Base-by-base conservation (phyloP, 92 coral and sea anemone species). In the Plumapathes pennacea region DNA sequence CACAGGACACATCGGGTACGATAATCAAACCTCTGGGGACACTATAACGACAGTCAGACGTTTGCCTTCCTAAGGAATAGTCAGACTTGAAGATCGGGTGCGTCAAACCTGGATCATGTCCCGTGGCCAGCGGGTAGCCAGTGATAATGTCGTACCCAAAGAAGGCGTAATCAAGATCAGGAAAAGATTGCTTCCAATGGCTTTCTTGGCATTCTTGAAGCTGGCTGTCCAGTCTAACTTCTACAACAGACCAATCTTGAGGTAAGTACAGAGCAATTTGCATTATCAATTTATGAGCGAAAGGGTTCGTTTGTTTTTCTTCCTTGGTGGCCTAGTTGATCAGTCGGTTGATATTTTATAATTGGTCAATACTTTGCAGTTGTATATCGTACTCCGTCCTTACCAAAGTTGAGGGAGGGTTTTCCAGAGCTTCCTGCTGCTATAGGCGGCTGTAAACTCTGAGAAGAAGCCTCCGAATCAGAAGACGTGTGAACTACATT, bases 51-150 rank as follows among this genome's bases (percentile, higher is more conserved):
- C 71, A 67, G 60, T 67, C 77, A 26, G 60, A 33, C 9, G 77
- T 67, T 31, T 58, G 62, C 46, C 24, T 33, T 21, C 27, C 60
- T 15, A 68, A 14, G 0, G 46, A 12, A 54, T 74, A 74, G 46
- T 74, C 74, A 22, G 77, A 41, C 13, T 67, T 6, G 56, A 77
- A 77, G 25, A 77, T 77, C 54, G 67, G 71, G 68, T 77, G 84
- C 9, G 84, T 60, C 43, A 77, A 69, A 51, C 84, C 84, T 22
- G 84, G 84, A 50, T 77, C 84, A 30, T 77, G 84, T 13, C 84
- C 84, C 27, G 44, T 50, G 49, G 83, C 58, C 43, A 57, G 40
- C 14, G 83, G 83, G 46, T 67, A 76, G 3, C 83, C 83, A 12
- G 59, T 57, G 32, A 76, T 67, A 32, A 76, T 39, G 51, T 76